These are phyloP conservation scores for Lycodopsis pacificus DNA, from an alignment of 2,797 vertebrate species.

Conservation along the genomic window DNA sequence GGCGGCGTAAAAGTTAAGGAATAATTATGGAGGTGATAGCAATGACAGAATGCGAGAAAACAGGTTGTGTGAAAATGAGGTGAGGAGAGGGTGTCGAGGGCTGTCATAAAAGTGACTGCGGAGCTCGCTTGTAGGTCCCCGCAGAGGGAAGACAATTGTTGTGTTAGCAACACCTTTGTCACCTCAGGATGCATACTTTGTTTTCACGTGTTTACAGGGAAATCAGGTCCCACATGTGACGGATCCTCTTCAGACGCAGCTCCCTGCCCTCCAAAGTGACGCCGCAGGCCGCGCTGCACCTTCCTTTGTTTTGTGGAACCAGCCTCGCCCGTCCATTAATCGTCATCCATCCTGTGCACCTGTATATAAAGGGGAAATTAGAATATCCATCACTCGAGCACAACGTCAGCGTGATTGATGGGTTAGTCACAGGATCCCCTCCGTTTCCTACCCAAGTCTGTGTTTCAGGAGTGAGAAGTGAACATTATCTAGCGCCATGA, in stretches of 20 bases:
- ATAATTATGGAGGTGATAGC: slow-evolving; percentile 74
- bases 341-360: slow-evolving; percentile 79
- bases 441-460: slow-evolving; percentile 71
- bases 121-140: slow-evolving; percentile 69
- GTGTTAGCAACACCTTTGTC: slow-evolving; percentile 80
- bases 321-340: slow-evolving; percentile 77
- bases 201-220: slow-evolving; percentile 67
- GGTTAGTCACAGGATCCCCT: slow-evolving; percentile 80
- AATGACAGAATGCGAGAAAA: slow-evolving; percentile 73
- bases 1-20: slow-evolving; percentile 62
- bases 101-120: slow-evolving; percentile 69
- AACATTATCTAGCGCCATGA: slow-evolving; percentile 81
- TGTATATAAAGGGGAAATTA: slow-evolving; percentile 84
- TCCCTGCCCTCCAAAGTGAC: slow-evolving; percentile 36
- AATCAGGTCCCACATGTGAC: slow-evolving; percentile 63
- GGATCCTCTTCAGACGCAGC: slow-evolving; percentile 50
- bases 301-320: slow-evolving; percentile 76
- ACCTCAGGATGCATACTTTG: slow-evolving; percentile 68
- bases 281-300: slow-evolving; percentile 50
- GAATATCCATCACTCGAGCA: slow-evolving; percentile 82
- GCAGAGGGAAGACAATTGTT: slow-evolving; percentile 67
- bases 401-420: slow-evolving; percentile 83
- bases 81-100: slow-evolving; percentile 70
- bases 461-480: slow-evolving; percentile 80
- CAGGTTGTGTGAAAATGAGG: slow-evolving; percentile 79